A percentile compares a stretch with the other conserved stretches of the same genome.
phyloP scores from a whole-genome alignment of 2,113 vertebrate species.

The Erythrocercus mccallii region DNA sequence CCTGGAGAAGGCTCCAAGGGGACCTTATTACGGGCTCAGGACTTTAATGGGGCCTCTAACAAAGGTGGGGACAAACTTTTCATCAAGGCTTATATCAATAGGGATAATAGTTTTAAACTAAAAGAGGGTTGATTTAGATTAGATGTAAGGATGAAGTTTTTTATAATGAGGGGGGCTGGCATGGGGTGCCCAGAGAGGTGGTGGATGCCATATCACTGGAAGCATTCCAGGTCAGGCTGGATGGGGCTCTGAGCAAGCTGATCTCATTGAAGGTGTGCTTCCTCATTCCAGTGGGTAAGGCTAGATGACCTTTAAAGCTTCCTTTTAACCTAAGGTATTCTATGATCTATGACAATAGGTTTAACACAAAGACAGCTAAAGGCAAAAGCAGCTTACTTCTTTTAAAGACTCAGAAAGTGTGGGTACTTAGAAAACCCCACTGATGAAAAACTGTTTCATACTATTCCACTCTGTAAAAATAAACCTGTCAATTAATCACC shows the following conservation, averaged over 20 bases:
- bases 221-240: background rate
- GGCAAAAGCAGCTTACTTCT: background rate
- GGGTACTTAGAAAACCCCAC: rapidly evolving
- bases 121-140: background rate
- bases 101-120: background rate
- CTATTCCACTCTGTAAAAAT: background rate
- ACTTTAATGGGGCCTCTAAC: background rate
- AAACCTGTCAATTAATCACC: background rate
- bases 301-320: background rate
- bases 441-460: background rate
- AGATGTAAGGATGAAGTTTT: background rate
- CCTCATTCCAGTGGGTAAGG: rapidly evolving
- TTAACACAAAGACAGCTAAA: background rate
- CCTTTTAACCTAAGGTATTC: background rate
- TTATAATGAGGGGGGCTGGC: background rate
- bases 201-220: background rate
- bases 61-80: background rate
- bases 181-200: background rate
- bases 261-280: background rate
- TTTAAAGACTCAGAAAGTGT: background rate
- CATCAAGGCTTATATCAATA: background rate
- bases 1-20: background rate
- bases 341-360: background rate
- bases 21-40: background rate
- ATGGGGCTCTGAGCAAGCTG: background rate